Conservation (phyloP, 2,888 invertebrate species). For the Andrena bucephala region DNA sequence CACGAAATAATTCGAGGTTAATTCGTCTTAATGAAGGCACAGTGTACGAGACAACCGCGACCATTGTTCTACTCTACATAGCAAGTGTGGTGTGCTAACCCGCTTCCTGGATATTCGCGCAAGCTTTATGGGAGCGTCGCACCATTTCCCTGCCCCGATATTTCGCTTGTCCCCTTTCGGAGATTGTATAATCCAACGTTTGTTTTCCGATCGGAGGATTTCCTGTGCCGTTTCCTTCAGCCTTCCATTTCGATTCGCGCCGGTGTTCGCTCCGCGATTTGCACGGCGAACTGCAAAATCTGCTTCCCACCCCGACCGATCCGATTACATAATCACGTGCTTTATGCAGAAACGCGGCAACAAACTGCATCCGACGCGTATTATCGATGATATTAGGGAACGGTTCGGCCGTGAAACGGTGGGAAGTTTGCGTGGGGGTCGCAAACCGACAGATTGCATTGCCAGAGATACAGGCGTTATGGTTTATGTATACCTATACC, state of each 20-base stretch:
- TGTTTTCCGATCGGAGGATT: not conserved
- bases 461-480: slow-evolving; percentile 17
- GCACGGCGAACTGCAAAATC: slow-evolving; percentile 18
- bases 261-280: not conserved
- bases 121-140: slow-evolving; percentile 6
- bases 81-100: slow-evolving; percentile 35
- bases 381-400: slow-evolving; percentile 47
- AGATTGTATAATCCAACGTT: not conserved
- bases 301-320: slow-evolving; percentile 16
- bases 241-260: not conserved
- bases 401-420: slow-evolving; percentile 51
- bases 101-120: not conserved
- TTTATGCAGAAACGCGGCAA: slow-evolving; percentile 19
- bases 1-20: slow-evolving; percentile 1
- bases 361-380: slow-evolving; percentile 38
- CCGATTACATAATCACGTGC: slow-evolving; percentile 43
- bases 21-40: slow-evolving; percentile 35
- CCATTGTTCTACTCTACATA: slow-evolving; percentile 37
- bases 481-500: slow-evolving; percentile 9
- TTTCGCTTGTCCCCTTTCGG: not conserved
- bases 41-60: slow-evolving; percentile 1
- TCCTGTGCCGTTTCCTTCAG: not conserved
- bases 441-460: slow-evolving; percentile 22
- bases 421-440: slow-evolving; percentile 36
- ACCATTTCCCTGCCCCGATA: not conserved